phyloP scores from a whole-genome alignment of 2,888 invertebrate genomes.

The Dryadula phaetusa region DNA sequence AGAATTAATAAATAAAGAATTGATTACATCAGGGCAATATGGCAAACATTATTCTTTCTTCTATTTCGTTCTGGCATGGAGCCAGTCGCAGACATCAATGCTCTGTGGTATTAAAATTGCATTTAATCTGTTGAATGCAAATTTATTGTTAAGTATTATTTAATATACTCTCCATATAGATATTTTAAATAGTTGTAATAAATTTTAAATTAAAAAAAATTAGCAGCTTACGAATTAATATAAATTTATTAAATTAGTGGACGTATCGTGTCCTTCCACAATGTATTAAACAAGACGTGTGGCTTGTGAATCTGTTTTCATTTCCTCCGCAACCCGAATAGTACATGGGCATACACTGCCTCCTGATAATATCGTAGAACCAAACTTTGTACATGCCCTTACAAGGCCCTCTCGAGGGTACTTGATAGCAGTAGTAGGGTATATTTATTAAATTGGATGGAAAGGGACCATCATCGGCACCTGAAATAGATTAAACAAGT shows the following conservation, averaged over 20 bases:
- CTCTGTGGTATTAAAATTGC: constrained; percentile 23
- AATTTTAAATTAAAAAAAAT: neutral
- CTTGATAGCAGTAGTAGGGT: constrained; percentile 76
- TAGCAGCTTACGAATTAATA: neutral
- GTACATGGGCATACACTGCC: constrained; percentile 71
- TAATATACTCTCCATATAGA: neutral
- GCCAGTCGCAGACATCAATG: constrained; percentile 38
- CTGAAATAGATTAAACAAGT: constrained; percentile 58
- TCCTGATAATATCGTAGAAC: constrained; percentile 71
- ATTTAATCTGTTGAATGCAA: constrained; percentile 27
- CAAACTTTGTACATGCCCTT: constrained; percentile 58
- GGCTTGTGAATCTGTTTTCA: constrained; percentile 65
- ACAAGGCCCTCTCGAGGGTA: constrained; percentile 69
- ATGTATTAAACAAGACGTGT: constrained; percentile 57
- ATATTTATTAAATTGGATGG: constrained; percentile 67
- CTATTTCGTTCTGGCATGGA: constrained; percentile 32
- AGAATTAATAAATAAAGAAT: constrained; percentile 35
- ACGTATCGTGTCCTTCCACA: constrained; percentile 58
- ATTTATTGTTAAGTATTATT: constrained; percentile 11
- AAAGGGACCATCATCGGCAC: constrained; percentile 67
- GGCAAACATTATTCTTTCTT: constrained; percentile 33
- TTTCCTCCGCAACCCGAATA: constrained; percentile 79
- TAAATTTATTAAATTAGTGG: constrained; percentile 45
- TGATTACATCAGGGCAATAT: constrained; percentile 32
- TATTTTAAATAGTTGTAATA: neutral